Conservation (phyloP, 37 sponge, comb jelly and placozoan species). For the Spongilla lacustris region DNA sequence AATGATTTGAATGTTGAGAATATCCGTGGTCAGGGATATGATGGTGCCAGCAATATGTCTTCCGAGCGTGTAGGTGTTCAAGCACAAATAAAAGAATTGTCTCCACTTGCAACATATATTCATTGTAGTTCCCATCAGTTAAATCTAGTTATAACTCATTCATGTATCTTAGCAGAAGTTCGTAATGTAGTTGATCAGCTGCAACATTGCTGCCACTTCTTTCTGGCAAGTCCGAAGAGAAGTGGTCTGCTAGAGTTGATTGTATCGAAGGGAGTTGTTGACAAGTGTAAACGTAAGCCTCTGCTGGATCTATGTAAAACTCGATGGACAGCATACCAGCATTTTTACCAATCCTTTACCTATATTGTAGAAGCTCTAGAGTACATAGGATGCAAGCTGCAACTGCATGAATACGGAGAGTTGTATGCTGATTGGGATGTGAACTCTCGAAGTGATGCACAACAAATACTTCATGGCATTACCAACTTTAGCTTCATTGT, state of each 20-base stretch:
- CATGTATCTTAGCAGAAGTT: slow-evolving; percentile 22
- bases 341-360: slow-evolving; percentile 26
- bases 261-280: slow-evolving; percentile 14
- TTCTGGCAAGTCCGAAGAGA: slow-evolving; percentile 25
- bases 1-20: slow-evolving; percentile 37
- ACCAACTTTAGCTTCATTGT: slow-evolving; percentile 39
- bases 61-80: slow-evolving; percentile 49
- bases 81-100: slow-evolving; percentile 35
- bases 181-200: slow-evolving; percentile 23
- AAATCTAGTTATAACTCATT: slow-evolving; percentile 39
- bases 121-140: slow-evolving; percentile 40
- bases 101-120: slow-evolving; percentile 42
- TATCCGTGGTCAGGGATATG: slow-evolving; percentile 56
- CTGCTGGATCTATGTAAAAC: not conserved
- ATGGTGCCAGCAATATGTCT: slow-evolving; percentile 51
- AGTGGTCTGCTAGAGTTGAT: slow-evolving; percentile 23
- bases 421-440: slow-evolving; percentile 17
- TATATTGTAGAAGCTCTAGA: slow-evolving; percentile 38
- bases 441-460: slow-evolving; percentile 9
- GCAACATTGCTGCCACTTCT: not conserved
- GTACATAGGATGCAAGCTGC: slow-evolving; percentile 7
- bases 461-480: slow-evolving; percentile 34
- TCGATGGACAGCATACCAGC: slow-evolving; percentile 15
- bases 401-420: slow-evolving; percentile 9
- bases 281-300: not conserved